Evolutionary conservation across 2,888 invertebrate species (phyloP), one percentile per base, ranked within the genome.

Genomic region (Endomychus coccineus): DNA sequence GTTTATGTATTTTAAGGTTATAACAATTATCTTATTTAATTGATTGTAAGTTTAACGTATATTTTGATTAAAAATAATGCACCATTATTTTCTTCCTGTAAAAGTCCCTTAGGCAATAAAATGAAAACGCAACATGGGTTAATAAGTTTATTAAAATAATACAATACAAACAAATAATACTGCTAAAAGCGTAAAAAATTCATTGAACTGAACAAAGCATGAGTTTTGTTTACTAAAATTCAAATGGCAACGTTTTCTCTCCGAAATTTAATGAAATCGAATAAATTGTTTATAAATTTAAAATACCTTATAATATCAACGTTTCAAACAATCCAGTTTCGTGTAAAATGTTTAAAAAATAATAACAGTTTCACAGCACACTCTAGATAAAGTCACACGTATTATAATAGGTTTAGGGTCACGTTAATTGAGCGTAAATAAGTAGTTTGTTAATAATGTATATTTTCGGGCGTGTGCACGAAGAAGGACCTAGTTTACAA

Each of bases 401-500:
- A 47, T 48, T 48, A 46, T 43, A 45, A 43, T 40, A 40, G 24
- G 44, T 49, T 52, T 47, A 47, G 40, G 44, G 44, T 36, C 48
- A 52, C 49, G 46, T 28, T 34, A 39, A 24, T 41, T 45, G 43
- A 46, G 44, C 43, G 45, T 38, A 29, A 22, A 11, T 47, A 45
- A 53, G 46, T 45, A 47, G 48, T 50, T 50, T 45, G 48, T 58
- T 55, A 58, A 61, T 58, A 56, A 56, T 58, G 53, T 49, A 59
- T 53, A 52, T 52, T 48, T 51, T 54, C 56, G 59, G 61, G 62
- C 59, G 62, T 58, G 54, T 59, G 46, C 54, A 56, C 56, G 54
- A 54, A 50, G 49, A 41, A 41, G 38, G 49, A 44, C 42, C 43
- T 55, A 52, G 54, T 60, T 52, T 56, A 50, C 53, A 54, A 32